phyloP scores from a whole-genome alignment of 2,113 vertebrate species.

The Hemiscyllium ocellatum region DNA sequence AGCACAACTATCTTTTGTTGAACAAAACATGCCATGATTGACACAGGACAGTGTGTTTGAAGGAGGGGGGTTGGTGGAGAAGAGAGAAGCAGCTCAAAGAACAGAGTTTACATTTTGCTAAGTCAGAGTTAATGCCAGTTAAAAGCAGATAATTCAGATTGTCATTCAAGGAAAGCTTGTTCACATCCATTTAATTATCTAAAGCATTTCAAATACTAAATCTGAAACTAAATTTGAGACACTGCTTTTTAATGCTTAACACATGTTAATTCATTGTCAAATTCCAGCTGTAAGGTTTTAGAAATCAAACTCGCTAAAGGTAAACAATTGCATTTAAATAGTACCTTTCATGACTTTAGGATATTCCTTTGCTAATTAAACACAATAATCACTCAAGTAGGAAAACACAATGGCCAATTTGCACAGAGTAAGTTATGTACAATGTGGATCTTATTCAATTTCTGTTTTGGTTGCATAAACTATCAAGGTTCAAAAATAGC shows the following conservation, averaged over 20 bases:
- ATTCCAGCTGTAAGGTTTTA: neutral
- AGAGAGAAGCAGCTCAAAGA: neutral
- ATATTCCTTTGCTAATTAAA: neutral
- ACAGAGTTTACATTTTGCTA: neutral
- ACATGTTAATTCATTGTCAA: neutral
- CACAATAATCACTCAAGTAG: neutral
- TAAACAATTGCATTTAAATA: neutral
- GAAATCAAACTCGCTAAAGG: neutral
- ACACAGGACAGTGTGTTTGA: neutral
- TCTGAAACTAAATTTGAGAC: neutral
- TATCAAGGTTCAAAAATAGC: neutral
- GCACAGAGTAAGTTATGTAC: neutral
- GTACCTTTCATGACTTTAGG: neutral
- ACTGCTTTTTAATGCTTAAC: neutral
- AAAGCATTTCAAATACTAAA: neutral
- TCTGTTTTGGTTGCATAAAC: neutral
- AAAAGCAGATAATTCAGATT: neutral
- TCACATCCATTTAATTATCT: neutral
- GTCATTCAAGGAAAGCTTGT: neutral
- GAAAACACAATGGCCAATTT: neutral
- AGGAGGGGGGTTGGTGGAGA: neutral
- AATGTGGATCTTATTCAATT: neutral
- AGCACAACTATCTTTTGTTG: neutral
- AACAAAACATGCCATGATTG: neutral
- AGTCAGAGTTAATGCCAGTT: neutral